Percentiles rank a stretch among this genome's conserved stretches.
phyloP scores from a whole-genome alignment of 2,797 vertebrate species.

The Cynopterus sphinx region DNA sequence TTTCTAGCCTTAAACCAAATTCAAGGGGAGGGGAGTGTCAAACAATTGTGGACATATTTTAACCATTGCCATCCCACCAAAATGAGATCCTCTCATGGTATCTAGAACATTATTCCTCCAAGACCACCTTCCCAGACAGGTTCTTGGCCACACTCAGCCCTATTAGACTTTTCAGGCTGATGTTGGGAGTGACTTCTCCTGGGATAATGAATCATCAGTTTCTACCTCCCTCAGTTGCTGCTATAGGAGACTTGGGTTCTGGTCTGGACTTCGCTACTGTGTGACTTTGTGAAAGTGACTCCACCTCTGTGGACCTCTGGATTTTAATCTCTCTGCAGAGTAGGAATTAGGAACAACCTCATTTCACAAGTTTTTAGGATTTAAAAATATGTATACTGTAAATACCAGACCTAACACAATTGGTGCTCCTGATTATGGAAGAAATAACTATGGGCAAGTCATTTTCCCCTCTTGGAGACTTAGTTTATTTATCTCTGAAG shows the following conservation, averaged over 20 bases:
- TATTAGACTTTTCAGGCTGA: not conserved
- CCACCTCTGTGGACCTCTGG: not conserved
- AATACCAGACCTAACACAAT: not conserved
- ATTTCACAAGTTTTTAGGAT: not conserved
- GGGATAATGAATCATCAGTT: not conserved
- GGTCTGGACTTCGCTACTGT: not conserved
- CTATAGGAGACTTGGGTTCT: not conserved
- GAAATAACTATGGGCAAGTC: not conserved
- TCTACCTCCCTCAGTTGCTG: not conserved
- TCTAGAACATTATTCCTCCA: not conserved
- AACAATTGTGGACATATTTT: not conserved
- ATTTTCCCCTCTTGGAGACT: not conserved
- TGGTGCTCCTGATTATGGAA: not conserved
- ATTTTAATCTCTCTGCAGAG: constrained; percentile 21
- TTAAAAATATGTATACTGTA: not conserved
- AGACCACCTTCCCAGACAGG: not conserved
- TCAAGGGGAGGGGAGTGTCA: not conserved
- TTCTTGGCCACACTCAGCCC: not conserved
- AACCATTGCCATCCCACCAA: not conserved
- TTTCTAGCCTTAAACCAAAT: not conserved
- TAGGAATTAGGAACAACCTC: not conserved
- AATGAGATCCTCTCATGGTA: not conserved
- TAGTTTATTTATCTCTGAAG: constrained; percentile 22
- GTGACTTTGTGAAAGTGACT: not conserved
- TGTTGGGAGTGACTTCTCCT: not conserved